Conservation (phyloP, 2,113 vertebrate species). For the Podiceps cristatus region DNA sequence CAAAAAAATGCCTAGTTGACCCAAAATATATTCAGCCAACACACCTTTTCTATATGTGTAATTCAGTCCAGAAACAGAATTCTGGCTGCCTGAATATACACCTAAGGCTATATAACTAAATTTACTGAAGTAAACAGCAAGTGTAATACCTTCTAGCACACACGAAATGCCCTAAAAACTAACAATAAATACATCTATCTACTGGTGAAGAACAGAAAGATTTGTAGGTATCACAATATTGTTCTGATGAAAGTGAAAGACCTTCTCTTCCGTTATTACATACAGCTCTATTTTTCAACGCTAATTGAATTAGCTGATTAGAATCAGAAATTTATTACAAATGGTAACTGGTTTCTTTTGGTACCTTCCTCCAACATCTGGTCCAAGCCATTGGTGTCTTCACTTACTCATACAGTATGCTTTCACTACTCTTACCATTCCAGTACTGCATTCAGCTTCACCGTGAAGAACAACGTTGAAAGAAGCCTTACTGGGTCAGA, state of each 20-base stretch:
- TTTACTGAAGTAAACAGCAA: neutral
- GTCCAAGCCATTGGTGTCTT: neutral
- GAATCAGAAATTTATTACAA: neutral
- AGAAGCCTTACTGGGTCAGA: neutral
- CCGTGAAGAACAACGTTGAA: neutral
- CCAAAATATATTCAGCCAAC: neutral
- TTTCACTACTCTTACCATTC: neutral
- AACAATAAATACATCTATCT: neutral
- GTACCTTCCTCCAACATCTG: neutral
- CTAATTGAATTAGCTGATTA: neutral
- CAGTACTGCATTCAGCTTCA: neutral
- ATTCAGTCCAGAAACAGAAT: neutral
- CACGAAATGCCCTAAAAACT: neutral
- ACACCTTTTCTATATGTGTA: neutral
- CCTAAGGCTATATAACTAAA: neutral
- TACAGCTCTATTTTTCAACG: neutral
- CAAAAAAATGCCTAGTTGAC: neutral
- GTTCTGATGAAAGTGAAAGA: neutral
- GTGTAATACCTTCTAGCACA: neutral
- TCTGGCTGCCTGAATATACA: neutral
- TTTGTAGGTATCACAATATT: neutral
- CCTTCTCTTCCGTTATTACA: neutral
- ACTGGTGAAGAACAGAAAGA: neutral
- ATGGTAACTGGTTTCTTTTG: neutral
- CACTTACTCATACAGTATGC: neutral